Evolutionary conservation across 2,113 vertebrate genomes (phyloP), one percentile per base, ranked within the genome.

Genomic region (Gopherus evgoodei): DNA sequence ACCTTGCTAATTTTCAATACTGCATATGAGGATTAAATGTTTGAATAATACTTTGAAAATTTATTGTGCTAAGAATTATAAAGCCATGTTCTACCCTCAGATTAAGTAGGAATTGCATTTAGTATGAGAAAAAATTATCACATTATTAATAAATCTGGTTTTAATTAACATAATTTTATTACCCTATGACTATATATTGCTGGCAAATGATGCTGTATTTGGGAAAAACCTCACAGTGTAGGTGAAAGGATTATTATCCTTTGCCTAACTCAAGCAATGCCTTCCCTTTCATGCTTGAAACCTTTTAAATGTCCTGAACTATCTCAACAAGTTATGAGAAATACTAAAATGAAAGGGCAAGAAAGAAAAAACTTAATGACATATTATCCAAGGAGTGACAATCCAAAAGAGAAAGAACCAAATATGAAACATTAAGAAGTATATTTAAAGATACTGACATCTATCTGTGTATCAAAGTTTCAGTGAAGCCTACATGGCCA

Each of bases 101-200:
- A 44, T 89, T 25, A 62, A 75, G 72, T 4, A 84, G 11, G 17
- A 9, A 47, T 80, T 88, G 78, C 22, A 78, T 1, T 0, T 84
- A 92, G 87, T 49, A 95, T 62, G 93, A 94, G 52, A 31, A 88
- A 75, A 80, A 31, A 89, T 84, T 91, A 72, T 86, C 62, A 81
- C 84, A 17, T 0, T 54, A 50, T 72, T 94, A 69, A 78, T 86
- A 94, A 91, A 38, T 62, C 78, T 50, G 1, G 57, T 90, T 93
- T 95, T 89, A 90, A 91, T 94, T 90, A 89, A 56, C 35, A 81
- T 62, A 49, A 89, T 83, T 82, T 86, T 42, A 44, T 91, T 44
- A 78, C 35, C 49, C 53, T 86, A 62, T 90, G 83, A 47, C 87
- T 95, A 95, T 88, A 83, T 90, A 89, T 84, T 94, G 56, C 86